Conservation (phyloP, 1,140 invertebrate species). For the Oryctes rhinoceros region DNA sequence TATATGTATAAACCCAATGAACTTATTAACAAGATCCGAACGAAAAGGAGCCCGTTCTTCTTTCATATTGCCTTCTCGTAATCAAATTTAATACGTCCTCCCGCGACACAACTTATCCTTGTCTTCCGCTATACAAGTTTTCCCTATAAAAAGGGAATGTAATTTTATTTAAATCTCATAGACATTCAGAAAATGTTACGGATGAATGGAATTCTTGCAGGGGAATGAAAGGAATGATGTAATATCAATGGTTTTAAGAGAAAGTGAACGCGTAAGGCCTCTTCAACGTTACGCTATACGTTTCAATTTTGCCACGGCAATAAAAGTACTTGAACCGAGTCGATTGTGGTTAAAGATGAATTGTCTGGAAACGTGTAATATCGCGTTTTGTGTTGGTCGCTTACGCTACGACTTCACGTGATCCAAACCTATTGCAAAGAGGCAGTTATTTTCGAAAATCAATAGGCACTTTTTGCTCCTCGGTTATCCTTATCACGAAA, state of each 20-base stretch:
- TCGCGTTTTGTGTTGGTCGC: no score
- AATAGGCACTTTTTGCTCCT: no score
- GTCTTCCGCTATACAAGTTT: background rate
- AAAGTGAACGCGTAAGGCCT: background rate
- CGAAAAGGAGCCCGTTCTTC: background rate
- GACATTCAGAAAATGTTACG: slow-evolving; percentile 18
- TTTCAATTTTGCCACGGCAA: background rate
- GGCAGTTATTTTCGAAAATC: no score
- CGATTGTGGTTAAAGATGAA: background rate
- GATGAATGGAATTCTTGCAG: background rate
- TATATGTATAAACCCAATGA: background rate
- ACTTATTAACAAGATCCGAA: background rate
- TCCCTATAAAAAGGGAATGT: background rate
- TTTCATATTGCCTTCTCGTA: background rate
- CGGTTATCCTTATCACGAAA: no score
- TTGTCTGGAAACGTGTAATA: background rate
- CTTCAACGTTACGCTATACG: background rate
- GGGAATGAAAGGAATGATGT: background rate
- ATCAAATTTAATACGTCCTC: slow-evolving; percentile 6
- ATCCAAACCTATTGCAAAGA: no score
- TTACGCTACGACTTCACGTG: no score
- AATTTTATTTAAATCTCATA: slow-evolving; percentile 18
- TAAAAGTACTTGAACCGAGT: background rate
- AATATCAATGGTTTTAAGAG: background rate
- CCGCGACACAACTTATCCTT: background rate